Base-by-base conservation (phyloP, 2,113 vertebrate genomes). In the Rhynchomys soricoides region DNA sequence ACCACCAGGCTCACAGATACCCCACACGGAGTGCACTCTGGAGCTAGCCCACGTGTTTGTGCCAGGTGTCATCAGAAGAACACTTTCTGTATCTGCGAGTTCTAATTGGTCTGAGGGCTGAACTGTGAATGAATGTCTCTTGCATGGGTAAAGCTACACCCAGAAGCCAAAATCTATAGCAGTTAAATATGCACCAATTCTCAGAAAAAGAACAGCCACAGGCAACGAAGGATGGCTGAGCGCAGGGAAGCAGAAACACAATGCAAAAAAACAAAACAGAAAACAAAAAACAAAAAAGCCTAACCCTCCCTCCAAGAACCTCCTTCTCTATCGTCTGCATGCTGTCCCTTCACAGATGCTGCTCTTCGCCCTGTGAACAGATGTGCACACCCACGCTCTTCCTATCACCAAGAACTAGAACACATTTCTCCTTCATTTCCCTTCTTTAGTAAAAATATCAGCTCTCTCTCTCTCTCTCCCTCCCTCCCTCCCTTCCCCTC, bases 161-260 rank as follows among this genome's bases (percentile, higher is more conserved):
- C 86, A 74, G 92, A 94, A 97, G 88, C 95, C 96, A 97, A 95
- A 43, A 92, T 86, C 89, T 91, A 50, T 48, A 93, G 71, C 55
- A 95, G 86, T 83, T 94, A 96, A 96, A 86, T 59, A 71, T 83
- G 55, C 0, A 50, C 93, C 94, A 89, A 37, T 93, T 96, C 90
- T 97, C 88, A 90, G 94, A 95, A 97, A 97, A 95, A 96, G 92
- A 91, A 48, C 75, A 95, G 62, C 92, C 82, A 91, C 50, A 17
- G 66, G 85, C 93, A 57, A 3, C 17, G 89, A 90, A 71, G 43
- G 3, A 79, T 86, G 94, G 8, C 9, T 34, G 86, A 86, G 90
- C 1, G 37, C 85, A 64, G 87, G 45, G 66, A 89, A n/a, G 71
- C 75, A 85, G 59, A 66, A 82, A 86, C 66, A 68, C 66, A 16